Evolutionary conservation across 1,140 invertebrate species (phyloP), one percentile per base, ranked within the genome.

Genomic region (Odontomachus brunneus): DNA sequence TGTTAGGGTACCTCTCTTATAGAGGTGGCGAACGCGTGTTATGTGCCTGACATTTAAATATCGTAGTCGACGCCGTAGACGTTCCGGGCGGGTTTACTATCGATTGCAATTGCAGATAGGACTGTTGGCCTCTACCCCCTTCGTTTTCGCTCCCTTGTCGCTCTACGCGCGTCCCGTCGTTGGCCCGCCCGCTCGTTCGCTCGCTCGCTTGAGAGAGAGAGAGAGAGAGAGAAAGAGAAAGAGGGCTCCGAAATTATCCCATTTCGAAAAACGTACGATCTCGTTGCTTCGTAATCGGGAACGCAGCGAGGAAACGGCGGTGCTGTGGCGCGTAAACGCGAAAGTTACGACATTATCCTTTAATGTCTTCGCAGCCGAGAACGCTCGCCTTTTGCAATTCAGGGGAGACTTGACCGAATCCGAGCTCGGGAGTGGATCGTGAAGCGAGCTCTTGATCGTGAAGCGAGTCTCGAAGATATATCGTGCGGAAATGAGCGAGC

Each of bases 41-140:
- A 91, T 92, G 91, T 89, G 90, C 84, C 90, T 93, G 93, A 93
- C 93, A 94, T 94, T 94, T 93, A 94, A 94, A 93, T 94, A 93
- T 92, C 92, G 91, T 89, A 87, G 88, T 38, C 33, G 69, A 88
- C 88, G 87, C 53, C 44, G 81, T 55, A 51, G 75, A 80, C 85
- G 38, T 81, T 83, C 72, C 33, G 75, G 67, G 67, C 38, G 63
- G 74, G 60, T 65, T 73, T 84, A 62, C 69, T 89, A 92, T 93
- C 90, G 91, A 93, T 92, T 89, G 88, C 86, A 84, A 87, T 90
- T 89, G 83, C 69, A 89, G 91, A 91, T 91, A 91, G 86, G 72
- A 67, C 83, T 51, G 78, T 80, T 55, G 51, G 55, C 48, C 60
- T 48, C 33, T 59, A 51, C 75, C 51, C 63, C 69, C 60, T 75